Conservation (phyloP, 2,113 vertebrate species). For the Embiotoca jacksoni region DNA sequence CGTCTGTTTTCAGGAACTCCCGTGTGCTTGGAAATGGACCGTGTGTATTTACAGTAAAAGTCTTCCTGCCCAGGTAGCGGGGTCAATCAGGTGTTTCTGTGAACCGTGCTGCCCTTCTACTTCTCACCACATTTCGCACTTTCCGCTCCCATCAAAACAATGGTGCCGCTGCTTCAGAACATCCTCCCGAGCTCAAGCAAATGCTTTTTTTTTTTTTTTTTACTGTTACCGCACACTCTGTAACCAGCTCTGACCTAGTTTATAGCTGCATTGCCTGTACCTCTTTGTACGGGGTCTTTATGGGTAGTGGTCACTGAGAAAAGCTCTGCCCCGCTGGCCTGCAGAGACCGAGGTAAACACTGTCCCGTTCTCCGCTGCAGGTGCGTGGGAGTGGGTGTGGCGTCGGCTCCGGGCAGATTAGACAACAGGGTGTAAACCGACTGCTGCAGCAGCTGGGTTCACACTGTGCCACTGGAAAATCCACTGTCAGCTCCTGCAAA, state of each 20-base stretch:
- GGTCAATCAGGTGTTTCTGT: constrained; percentile 46
- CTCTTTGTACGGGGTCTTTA: not conserved
- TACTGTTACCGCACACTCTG: not conserved
- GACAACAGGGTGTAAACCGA: too few relatives aligned
- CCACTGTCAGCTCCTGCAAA: not conserved
- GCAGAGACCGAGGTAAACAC: constrained; percentile 13
- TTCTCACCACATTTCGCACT: constrained; percentile 1
- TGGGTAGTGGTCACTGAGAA: constrained; percentile 36
- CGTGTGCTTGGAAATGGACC: constrained; percentile 24
- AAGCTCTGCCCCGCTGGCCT: constrained; percentile 14
- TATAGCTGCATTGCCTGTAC: not conserved
- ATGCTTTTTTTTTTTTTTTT: not conserved
- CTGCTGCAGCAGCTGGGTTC: too few relatives aligned
- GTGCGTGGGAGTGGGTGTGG: constrained; percentile 10
- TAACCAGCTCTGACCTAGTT: not conserved
- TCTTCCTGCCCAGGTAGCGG: constrained; percentile 55
- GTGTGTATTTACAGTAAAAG: constrained; percentile 53
- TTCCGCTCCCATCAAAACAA: constrained; percentile 41
- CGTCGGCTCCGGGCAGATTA: too few relatives aligned
- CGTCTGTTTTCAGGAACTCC: constrained; percentile 23
- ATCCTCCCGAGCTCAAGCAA: not conserved
- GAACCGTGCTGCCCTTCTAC: constrained; percentile 27
- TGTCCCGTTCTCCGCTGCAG: constrained; percentile 6
- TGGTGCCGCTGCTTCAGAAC: not conserved
- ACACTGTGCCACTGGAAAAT: too few relatives aligned